Evolutionary conservation across 23 tunicate species (phyloP).

Genomic region (Aplidium turbinatum): DNA sequence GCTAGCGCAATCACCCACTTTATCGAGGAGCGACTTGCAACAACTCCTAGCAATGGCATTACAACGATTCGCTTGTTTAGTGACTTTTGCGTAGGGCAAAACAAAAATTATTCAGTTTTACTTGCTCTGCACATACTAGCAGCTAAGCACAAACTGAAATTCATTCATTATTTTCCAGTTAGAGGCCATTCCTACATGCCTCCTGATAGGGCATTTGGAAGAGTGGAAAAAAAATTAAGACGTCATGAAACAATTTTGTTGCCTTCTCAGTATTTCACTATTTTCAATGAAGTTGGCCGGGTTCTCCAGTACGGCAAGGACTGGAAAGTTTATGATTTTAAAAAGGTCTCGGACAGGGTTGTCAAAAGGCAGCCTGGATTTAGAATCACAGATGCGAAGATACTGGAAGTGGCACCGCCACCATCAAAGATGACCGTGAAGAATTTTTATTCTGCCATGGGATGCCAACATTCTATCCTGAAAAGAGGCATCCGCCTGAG

Average conservation of each 20-base stretch:
- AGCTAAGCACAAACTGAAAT: conserved; percentile 6
- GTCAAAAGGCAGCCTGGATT: conserved; percentile 24
- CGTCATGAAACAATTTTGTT: conserved; percentile 1
- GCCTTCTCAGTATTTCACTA: background rate
- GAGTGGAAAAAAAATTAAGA: conserved; percentile 13
- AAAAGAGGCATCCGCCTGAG: conserved; percentile 15
- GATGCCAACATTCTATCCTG: conserved; percentile 13
- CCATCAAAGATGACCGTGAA: conserved; percentile 3
- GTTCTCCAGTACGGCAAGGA: conserved; percentile 4
- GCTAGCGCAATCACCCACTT: conserved; percentile 23
- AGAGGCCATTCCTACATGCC: conserved; percentile 27
- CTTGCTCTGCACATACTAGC: conserved; percentile 25
- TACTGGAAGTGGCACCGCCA: conserved; percentile 3
- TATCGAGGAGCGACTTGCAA: conserved; percentile 9
- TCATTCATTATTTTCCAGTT: conserved; percentile 15
- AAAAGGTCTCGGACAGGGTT: background rate
- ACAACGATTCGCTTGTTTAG: conserved; percentile 4
- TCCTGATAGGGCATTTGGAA: conserved; percentile 23
- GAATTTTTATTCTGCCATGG: conserved; percentile 9
- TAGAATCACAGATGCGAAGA: conserved; percentile 11
- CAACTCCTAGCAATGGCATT: background rate
- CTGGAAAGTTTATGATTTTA: conserved; percentile 19
- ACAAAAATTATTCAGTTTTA: conserved; percentile 16
- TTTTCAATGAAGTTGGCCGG: conserved; percentile 13
- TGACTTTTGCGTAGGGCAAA: conserved; percentile 27